phyloP scores from a whole-genome alignment of 2,113 vertebrate species.

The Bubo blakistoni region DNA sequence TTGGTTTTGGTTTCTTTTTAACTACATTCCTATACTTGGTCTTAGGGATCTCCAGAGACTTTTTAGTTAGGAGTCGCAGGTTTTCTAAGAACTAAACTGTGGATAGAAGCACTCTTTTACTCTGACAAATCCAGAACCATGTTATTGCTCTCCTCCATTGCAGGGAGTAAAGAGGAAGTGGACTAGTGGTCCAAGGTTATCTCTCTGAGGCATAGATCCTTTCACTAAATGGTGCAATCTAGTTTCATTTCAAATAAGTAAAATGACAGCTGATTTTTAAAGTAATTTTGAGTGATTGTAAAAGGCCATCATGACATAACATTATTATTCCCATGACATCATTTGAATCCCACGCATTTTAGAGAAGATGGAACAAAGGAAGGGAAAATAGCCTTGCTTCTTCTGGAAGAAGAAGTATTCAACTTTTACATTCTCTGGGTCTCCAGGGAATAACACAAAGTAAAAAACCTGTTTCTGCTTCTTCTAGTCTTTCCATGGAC shows the following conservation, averaged over 20 bases:
- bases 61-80: not conserved
- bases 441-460: not conserved
- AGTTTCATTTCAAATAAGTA: not conserved
- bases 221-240: not conserved
- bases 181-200: not conserved
- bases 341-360: not conserved
- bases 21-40: not conserved
- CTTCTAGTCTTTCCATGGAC: not conserved
- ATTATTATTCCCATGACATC: not conserved
- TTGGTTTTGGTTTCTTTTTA: not conserved
- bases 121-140: not conserved
- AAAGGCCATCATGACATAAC: fast-evolving
- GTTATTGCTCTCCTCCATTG: not conserved
- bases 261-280: not conserved
- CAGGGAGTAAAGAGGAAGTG: not conserved
- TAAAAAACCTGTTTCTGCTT: not conserved
- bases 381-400: not conserved
- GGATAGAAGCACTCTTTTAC: not conserved
- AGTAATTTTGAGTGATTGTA: not conserved
- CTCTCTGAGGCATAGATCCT: not conserved
- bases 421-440: not conserved
- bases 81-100: not conserved
- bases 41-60: not conserved
- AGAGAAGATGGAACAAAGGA: not conserved
- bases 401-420: not conserved